Conservation (phyloP, 2,888 invertebrate species). For the Nomada flava region DNA sequence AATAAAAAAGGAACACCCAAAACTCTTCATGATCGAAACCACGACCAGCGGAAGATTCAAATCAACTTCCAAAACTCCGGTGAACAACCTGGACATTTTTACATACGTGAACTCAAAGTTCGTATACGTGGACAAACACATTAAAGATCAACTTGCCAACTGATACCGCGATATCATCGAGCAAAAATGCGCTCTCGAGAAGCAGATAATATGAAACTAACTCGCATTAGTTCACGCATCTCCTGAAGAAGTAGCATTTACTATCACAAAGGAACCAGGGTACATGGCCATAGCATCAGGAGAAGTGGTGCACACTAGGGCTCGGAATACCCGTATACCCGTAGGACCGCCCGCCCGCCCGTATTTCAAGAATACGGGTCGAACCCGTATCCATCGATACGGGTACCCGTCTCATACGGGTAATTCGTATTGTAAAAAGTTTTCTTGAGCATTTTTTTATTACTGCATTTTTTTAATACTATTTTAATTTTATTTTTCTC, state of each 20-base stretch:
- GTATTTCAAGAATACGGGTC: no score
- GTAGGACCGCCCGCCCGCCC: no score
- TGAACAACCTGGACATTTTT: not conserved
- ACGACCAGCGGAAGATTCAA: not conserved
- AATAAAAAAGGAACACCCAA: not conserved
- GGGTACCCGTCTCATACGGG: no score
- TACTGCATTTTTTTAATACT: no score
- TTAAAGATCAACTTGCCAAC: not conserved
- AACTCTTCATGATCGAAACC: not conserved
- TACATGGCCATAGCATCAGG: not conserved
- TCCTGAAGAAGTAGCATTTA: not conserved
- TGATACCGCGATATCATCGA: not conserved
- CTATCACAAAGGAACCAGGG: not conserved
- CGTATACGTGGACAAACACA: not conserved
- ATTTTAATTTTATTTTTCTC: no score
- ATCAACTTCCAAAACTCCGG: not conserved
- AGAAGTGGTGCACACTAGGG: not conserved
- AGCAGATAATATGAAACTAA: not conserved
- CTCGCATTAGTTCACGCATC: not conserved
- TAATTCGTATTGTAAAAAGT: no score
- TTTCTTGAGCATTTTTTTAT: no score
- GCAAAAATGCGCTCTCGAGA: not conserved
- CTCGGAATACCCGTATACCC: no score
- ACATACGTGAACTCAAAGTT: not conserved
- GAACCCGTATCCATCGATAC: no score